Evolutionary conservation across 2,888 invertebrate genomes (phyloP).

Genomic region (Xestobium rufovillosum): DNA sequence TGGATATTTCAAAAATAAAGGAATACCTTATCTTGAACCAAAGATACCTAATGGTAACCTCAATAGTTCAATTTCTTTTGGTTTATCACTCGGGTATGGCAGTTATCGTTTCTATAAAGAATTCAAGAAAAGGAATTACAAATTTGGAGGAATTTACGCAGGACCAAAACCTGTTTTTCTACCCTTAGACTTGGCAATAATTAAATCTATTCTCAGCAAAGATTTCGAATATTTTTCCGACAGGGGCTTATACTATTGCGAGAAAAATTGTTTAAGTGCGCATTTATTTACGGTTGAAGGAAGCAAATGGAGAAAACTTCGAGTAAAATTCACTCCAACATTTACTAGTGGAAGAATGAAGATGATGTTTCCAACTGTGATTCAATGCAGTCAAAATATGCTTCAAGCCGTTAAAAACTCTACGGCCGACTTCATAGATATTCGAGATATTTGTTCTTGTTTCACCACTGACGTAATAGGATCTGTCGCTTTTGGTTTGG

Average conservation of each 20-base stretch:
- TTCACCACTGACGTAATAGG: no score
- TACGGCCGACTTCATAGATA: no score
- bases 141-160: constrained; percentile 10
- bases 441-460: no score
- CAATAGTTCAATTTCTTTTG: no score
- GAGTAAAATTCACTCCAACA: constrained; percentile 3
- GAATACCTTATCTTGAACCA: no score
- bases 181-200: constrained; percentile 10
- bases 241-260: constrained; percentile 10
- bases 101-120: constrained; percentile 6
- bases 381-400: constrained; percentile 6
- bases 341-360: constrained; percentile 9
- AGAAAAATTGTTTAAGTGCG: constrained; percentile 10
- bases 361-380: constrained; percentile 4
- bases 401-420: no score
- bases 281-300: constrained; percentile 5
- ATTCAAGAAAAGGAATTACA: constrained; percentile 8
- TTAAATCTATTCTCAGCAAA: constrained; percentile 10
- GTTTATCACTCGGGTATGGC: no score
- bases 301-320: constrained; percentile 3
- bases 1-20: no score
- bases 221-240: constrained; percentile 14
- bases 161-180: constrained; percentile 7
- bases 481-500: no score
- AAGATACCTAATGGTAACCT: no score